Base-by-base conservation (phyloP, 2,888 invertebrate genomes). In the Trachelus iudaicus region DNA sequence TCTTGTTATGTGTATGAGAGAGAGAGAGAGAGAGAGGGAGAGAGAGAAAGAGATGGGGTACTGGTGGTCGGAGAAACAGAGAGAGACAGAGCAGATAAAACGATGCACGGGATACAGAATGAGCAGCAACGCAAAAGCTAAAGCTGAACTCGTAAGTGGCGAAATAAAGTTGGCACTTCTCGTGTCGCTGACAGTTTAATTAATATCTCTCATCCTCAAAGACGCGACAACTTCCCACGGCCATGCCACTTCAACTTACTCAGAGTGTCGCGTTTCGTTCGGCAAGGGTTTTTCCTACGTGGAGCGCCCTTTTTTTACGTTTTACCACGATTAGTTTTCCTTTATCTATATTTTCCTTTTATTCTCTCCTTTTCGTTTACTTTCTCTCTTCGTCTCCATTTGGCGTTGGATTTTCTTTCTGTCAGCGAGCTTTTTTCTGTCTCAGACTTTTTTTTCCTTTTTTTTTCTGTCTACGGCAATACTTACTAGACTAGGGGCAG, bases 131-230 rank as follows among this genome's bases (percentile, higher is more conserved):
- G 69, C 69, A 4, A 33, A 33, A 69, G 71, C 33, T 86, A 86
- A 89, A 87, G 87, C 88, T 87, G 89, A 90, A 90, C 90, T 90
- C 90, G 89, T 90, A 89, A 90, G 90, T 90, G 90, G 90, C 89
- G 87, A 90, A 90, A 90, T 90, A 90, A 90, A 90, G 90, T 90
- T 90, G 82, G 87, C 85, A 33, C 40, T 40, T 15, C 85, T 85
- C 89, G 88, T 90, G 90, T 86, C 88, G 88, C 90, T 90, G 90
- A 90, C 90, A 90, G 90, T 90, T 90, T 90, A 90, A 90, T 90
- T 90, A 90, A 90, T 90, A 90, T 90, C 90, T 90, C 89, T 89
- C 90, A 87, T 89, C 89, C 85, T 88, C 89, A 89, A 90, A 90
- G 89, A 40, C 40, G 40, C 40, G 40, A 40, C 40, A 40, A 40